Evolutionary conservation across 2,113 vertebrate species (phyloP).

Genomic region (Prietella phreatophila): DNA sequence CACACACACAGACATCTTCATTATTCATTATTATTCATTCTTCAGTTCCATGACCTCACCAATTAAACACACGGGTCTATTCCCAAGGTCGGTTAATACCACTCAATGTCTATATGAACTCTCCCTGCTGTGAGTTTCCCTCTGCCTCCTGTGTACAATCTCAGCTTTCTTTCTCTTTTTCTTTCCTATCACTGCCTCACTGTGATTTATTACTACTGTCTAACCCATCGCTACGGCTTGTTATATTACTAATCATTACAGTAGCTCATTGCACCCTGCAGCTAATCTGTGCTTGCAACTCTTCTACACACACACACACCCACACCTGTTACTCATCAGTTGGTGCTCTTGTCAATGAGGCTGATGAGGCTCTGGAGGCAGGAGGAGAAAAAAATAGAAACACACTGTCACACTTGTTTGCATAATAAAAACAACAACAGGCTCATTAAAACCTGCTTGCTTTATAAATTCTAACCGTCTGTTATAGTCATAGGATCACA

Average conservation of each 20-base stretch:
- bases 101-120: conserved; percentile 9
- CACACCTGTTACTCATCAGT: conserved; percentile 52
- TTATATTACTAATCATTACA: conserved; percentile 35
- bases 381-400: conserved; percentile 23
- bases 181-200: conserved; percentile 16
- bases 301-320: not conserved
- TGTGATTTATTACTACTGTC: conserved; percentile 40
- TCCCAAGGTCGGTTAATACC: conserved; percentile 1
- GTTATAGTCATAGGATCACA: too few relatives aligned
- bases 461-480: conserved; percentile 1
- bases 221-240: conserved; percentile 16
- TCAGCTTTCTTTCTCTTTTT: not conserved
- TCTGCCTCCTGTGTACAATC: conserved; percentile 16
- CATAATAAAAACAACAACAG: conserved; percentile 46
- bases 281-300: conserved; percentile 28
- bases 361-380: conserved; percentile 44
- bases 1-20: not conserved
- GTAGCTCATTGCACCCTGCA: conserved; percentile 33
- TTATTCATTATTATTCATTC: conserved; percentile 1
- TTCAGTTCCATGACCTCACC: not conserved
- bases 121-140: not conserved
- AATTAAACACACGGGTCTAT: not conserved
- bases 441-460: conserved; percentile 30
- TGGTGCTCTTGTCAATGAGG: conserved; percentile 39
- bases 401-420: conserved; percentile 34